Evolutionary conservation across 2,797 vertebrate genomes (phyloP), one percentile per base, ranked within the genome.

Genomic region (Phrynocephalus guinanensis): DNA sequence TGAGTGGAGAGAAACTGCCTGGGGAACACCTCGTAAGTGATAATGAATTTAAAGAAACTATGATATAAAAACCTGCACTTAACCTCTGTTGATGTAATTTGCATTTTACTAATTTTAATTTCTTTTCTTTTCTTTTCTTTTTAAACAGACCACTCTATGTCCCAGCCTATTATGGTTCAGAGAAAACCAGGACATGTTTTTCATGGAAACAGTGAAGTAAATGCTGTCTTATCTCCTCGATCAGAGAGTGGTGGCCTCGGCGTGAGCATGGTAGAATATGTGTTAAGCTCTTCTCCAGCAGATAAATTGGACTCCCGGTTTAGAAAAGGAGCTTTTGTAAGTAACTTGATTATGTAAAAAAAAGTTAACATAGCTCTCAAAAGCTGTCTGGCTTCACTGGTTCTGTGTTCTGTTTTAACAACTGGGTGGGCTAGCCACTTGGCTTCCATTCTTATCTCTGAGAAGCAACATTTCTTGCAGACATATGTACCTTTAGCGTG

Each of bases 201-300:
- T 97, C 98, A 98, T 94, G 98, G 98, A 94, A 99, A 98, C 94
- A 98, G 98, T 94, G 99, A 99, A 95, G 97, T 98, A 95, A 98
- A 97, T 96, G 98, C 99, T 87, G 98, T 99, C 90, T 97, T 99
- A 95, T 99, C 99, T 92, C 99, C 99, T 91, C 98, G 99, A 94
- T 99, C 99, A 91, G 99, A 99, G 96, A 99, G 98, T 90, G 98
- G 99, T 89, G 99, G 99, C 90, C 97, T 99, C 72, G 99, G 99
- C 80, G 99, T 99, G 96, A 99, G 99, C 98, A 99, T 99, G 99
- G 99, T 99, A 97, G 99, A 99, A 96, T 99, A 99, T 91, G 99
- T 99, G 88, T 97, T 99, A 94, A 99, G 99, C 97, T 99, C 99
- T 80, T 99, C 99, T 92, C 99, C 99, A 79, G 99, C 99, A 83